Evolutionary conservation across 2,113 vertebrate species (phyloP).

Genomic region (Terrapene triunguis): DNA sequence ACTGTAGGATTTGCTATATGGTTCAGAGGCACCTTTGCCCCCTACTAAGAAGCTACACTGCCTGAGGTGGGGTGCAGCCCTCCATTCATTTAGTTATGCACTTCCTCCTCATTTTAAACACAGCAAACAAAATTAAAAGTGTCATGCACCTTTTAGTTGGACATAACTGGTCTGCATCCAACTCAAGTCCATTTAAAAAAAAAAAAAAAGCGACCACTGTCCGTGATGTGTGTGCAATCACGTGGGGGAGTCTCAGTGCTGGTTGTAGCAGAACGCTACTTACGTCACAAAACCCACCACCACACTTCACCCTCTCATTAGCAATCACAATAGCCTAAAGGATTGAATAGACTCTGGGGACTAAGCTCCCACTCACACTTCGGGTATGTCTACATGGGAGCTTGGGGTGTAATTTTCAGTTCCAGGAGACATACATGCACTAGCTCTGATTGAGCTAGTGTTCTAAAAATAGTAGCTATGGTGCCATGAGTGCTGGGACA

Average conservation of each 20-base stretch:
- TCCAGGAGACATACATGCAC: neutral
- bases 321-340: fast-evolving
- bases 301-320: neutral
- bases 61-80: neutral
- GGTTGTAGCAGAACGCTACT: neutral
- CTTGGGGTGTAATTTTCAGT: neutral
- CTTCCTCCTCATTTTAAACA: neutral
- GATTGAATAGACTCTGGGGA: neutral
- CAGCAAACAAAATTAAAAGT: neutral
- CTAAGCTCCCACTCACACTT: neutral
- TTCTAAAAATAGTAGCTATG: neutral
- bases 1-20: neutral
- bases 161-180: constrained; percentile 1
- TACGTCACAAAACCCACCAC: neutral
- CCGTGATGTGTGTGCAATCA: neutral
- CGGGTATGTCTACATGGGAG: neutral
- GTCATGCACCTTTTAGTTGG: neutral
- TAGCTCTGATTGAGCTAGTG: neutral
- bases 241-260: neutral
- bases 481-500: neutral
- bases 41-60: neutral
- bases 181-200: neutral
- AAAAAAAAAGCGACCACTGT: neutral
- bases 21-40: neutral
- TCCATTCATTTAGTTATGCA: neutral